Evolutionary conservation across 2,113 vertebrate species (phyloP), one percentile per base, ranked within the genome.

Genomic region (Fregetta grallaria): DNA sequence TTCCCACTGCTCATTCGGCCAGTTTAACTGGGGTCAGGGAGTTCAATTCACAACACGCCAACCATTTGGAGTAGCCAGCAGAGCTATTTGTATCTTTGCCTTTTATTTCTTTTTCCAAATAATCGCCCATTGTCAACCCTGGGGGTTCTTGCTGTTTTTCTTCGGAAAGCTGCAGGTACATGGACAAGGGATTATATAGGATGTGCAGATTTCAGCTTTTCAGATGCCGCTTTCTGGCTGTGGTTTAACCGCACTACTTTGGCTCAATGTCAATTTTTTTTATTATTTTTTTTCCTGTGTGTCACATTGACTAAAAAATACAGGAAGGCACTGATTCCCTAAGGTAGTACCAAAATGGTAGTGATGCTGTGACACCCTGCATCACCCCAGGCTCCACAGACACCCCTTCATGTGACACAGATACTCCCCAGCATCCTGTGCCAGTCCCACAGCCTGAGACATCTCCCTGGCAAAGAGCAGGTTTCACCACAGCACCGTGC

Each of bases 21-120:
- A 81, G 58, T 53, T 77, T 95, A 94, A 85, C 75, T 36, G 89
- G 87, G 96, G 96, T 97, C 94, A 96, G 26, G 62, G 86, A 93
- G 96, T 87, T 98, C 95, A 89, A 26, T 92, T 97, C 94, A 83
- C 94, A 97, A 88, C 92, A 82, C 1, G 65, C 83, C 86, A 89
- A 88, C 90, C 86, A 94, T 97, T 95, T 85, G 61, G 90, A 97
- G 90, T 55, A 77, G 88, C 72, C 95, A 96, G 81, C 49, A 44
- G 29, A 75, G 66, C 66, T 90, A 66, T 93, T 95, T 96, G 87
- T 93, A 73, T 81, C 93, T 90, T 68, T 91, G 90, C 20, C 26
- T 96, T 91, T 89, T 87, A 50, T 72, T 84, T 73, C 67, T 59
- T 70, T 71, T 11, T 26, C 25, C 34, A 71, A 81, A 89, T 59